phyloP scores from a whole-genome alignment of 2,888 invertebrate species.

The Eupithecia pulchellata region DNA sequence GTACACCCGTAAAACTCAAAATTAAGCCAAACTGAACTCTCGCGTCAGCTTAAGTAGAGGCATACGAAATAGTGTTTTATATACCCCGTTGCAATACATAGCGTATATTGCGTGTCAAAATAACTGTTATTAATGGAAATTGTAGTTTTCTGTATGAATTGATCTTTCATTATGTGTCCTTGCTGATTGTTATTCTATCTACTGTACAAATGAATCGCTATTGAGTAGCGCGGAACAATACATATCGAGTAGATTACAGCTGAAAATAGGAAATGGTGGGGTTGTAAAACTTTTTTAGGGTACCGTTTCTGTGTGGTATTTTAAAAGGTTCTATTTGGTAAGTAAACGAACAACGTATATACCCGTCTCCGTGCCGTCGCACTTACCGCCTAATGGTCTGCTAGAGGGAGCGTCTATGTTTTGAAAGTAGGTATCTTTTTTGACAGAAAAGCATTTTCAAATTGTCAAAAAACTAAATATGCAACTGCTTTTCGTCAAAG shows the following conservation, averaged over 20 bases:
- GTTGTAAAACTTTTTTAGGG: background rate
- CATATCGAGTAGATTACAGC: slow-evolving; percentile 6
- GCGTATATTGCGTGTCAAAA: slow-evolving; percentile 71
- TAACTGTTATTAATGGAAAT: slow-evolving; percentile 73
- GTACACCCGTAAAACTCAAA: slow-evolving; percentile 60
- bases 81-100: slow-evolving; percentile 48
- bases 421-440: too few relatives aligned
- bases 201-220: slow-evolving; percentile 29
- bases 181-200: slow-evolving; percentile 50
- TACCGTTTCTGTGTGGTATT: background rate
- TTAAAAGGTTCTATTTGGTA: too few relatives aligned
- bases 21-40: slow-evolving; percentile 62
- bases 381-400: too few relatives aligned
- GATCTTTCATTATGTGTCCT: slow-evolving; percentile 63
- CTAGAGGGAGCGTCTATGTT: too few relatives aligned
- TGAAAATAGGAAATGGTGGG: background rate
- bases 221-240: slow-evolving; percentile 43
- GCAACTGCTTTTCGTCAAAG: background rate
- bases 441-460: too few relatives aligned
- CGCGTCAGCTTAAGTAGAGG: slow-evolving; percentile 42
- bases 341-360: too few relatives aligned
- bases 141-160: slow-evolving; percentile 68
- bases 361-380: too few relatives aligned
- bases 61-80: slow-evolving; percentile 37
- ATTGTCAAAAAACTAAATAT: too few relatives aligned